A percentile compares a stretch with the other conserved stretches of the same genome.
These are phyloP conservation scores for Lycaena phlaeas DNA, from an alignment of 2,888 invertebrate species.

Conservation along the genomic window DNA sequence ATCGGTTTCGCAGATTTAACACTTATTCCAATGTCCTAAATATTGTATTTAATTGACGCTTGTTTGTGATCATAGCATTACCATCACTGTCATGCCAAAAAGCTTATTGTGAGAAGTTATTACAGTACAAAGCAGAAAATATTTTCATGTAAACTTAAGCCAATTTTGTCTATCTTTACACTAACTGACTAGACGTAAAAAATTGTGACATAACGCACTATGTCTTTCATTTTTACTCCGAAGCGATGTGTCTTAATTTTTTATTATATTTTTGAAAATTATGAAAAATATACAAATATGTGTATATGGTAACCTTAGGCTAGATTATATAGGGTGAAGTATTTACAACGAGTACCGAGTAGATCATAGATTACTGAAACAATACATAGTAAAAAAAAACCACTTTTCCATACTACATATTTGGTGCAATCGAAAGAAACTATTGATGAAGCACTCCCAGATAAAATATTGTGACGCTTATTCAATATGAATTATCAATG, in stretches of 20 bases:
- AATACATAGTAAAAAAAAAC: constrained; percentile 25
- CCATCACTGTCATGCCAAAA: constrained; percentile 6
- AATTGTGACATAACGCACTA: constrained; percentile 35
- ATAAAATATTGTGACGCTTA: constrained; percentile 22
- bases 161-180: constrained; percentile 34
- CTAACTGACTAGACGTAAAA: constrained; percentile 65
- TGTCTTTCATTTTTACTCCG: constrained; percentile 44
- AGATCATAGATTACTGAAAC: constrained; percentile 15
- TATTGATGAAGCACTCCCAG: neutral
- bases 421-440: neutral
- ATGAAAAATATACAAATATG: constrained; percentile 66
- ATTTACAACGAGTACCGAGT: constrained; percentile 40
- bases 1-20: constrained; percentile 12
- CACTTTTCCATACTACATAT: constrained; percentile 27
- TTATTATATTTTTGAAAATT: constrained; percentile 29
- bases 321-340: constrained; percentile 35
- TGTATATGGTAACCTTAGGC: constrained; percentile 44
- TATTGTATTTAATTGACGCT: constrained; percentile 14
- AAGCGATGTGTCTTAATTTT: constrained; percentile 34
- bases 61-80: constrained; percentile 4
- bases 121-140: constrained; percentile 5
- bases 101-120: constrained; percentile 12
- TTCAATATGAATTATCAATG: constrained; percentile 13
- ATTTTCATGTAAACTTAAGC: constrained; percentile 20
- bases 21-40: constrained; percentile 9